phyloP scores from a whole-genome alignment of 1,140 invertebrate genomes.

The Laupala kohalensis region DNA sequence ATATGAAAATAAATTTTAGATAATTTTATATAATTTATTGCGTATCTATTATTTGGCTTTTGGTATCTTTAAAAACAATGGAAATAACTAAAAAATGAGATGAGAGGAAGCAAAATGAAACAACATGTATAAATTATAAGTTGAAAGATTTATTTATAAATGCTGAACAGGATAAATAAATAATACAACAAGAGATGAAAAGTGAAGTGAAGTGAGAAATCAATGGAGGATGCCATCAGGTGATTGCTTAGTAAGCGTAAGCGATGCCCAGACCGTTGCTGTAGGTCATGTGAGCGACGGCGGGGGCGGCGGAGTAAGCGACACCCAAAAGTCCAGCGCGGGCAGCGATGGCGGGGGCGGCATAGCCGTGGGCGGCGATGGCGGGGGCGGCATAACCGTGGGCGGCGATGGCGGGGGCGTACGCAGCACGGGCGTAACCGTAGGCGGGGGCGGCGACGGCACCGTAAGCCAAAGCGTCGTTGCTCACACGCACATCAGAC shows the following conservation, averaged over 20 bases:
- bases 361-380: conserved; percentile 13
- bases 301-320: conserved; percentile 30
- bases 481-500: conserved; percentile 45
- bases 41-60: no score
- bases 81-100: no score
- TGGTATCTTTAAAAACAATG: no score
- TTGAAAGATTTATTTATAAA: neutral
- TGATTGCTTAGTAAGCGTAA: conserved; percentile 25
- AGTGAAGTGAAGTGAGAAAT: no score
- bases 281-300: conserved; percentile 47
- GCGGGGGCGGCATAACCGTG: conserved; percentile 8
- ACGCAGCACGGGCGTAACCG: conserved; percentile 12
- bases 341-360: conserved; percentile 13
- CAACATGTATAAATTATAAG: no score
- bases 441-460: conserved; percentile 9
- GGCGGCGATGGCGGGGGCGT: conserved; percentile 13
- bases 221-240: neutral
- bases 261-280: conserved; percentile 36
- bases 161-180: neutral
- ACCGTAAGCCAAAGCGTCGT: conserved; percentile 35
- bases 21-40: no score
- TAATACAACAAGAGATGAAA: neutral
- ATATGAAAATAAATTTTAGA: no score
- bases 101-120: no score
- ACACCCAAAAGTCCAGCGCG: conserved; percentile 1